Percentiles rank a stretch among this genome's conserved stretches.
phyloP scores from a whole-genome alignment of 37 sponge, comb jelly and placozoan genomes.

The Dysidea cf. avara region DNA sequence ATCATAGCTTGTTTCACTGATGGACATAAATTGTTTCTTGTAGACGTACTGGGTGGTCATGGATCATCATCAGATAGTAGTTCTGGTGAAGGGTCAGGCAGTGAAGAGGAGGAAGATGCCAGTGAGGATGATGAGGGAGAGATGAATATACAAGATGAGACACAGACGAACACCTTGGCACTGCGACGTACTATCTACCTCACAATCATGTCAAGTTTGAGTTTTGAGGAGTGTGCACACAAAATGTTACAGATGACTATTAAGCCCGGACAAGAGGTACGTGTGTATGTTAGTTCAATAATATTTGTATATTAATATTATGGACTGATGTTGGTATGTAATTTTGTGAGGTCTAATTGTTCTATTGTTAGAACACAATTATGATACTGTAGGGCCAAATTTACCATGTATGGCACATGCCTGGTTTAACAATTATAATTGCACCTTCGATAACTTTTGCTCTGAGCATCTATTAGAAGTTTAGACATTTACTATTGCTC shows the following conservation, averaged over 20 bases:
- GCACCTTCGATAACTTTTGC: no score
- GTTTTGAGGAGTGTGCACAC: conserved; percentile 98
- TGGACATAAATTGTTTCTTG: not conserved
- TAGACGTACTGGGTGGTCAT: conserved; percentile 72
- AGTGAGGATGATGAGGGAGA: conserved; percentile 56
- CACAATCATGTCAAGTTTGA: conserved; percentile 93
- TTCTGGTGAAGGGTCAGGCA: conserved; percentile 36
- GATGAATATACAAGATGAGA: conserved; percentile 80
- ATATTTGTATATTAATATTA: not conserved
- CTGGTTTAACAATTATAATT: no score
- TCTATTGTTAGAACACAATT: not conserved
- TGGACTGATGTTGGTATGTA: not conserved
- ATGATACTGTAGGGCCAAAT: no score
- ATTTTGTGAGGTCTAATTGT: not conserved
- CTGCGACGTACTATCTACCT: conserved; percentile 91
- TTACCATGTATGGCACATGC: no score
- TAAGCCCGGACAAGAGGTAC: conserved; percentile 83
- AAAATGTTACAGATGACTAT: conserved; percentile 84
- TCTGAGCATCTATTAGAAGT: no score
- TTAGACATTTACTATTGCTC: no score
- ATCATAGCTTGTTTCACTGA: no score
- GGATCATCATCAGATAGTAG: conserved; percentile 31
- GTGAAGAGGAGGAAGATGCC: conserved; percentile 41
- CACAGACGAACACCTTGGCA: conserved; percentile 63
- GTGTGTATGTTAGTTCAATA: not conserved